A percentile compares a stretch with the other conserved stretches of the same genome.
Conservation (phyloP, 2,888 invertebrate genomes). For the Laothoe populi region DNA sequence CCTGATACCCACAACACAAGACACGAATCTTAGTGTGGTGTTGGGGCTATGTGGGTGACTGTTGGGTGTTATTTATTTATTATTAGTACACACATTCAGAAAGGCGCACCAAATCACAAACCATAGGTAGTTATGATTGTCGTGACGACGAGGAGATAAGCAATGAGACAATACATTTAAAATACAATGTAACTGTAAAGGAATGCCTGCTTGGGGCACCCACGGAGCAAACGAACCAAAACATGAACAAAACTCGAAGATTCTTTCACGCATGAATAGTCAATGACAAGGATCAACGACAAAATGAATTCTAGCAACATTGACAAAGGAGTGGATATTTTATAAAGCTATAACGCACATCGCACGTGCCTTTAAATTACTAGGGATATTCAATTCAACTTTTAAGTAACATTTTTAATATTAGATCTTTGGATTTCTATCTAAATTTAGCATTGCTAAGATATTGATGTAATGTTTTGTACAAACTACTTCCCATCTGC, state of each 20-base stretch:
- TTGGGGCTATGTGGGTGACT: too few species aligned
- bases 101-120: neutral
- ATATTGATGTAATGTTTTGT: too few species aligned
- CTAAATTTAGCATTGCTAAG: too few species aligned
- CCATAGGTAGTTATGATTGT: neutral
- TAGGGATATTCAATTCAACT: too few species aligned
- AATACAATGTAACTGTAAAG: neutral
- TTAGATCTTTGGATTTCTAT: too few species aligned
- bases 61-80: neutral
- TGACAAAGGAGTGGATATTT: neutral
- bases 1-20: too few species aligned
- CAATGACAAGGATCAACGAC: neutral
- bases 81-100: neutral
- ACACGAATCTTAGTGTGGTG: too few species aligned
- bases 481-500: too few species aligned
- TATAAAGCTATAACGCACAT: too few species aligned
- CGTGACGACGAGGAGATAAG: neutral
- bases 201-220: slow-evolving; percentile 11
- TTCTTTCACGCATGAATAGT: neutral
- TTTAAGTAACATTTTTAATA: too few species aligned
- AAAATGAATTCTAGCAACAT: neutral
- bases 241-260: neutral
- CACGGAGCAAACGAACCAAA: slow-evolving; percentile 6
- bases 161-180: neutral
- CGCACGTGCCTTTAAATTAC: too few species aligned